Percentiles rank a stretch among this genome's conserved stretches.
Conservation (phyloP, 2,888 invertebrate species). For the Drosophila dives region DNA sequence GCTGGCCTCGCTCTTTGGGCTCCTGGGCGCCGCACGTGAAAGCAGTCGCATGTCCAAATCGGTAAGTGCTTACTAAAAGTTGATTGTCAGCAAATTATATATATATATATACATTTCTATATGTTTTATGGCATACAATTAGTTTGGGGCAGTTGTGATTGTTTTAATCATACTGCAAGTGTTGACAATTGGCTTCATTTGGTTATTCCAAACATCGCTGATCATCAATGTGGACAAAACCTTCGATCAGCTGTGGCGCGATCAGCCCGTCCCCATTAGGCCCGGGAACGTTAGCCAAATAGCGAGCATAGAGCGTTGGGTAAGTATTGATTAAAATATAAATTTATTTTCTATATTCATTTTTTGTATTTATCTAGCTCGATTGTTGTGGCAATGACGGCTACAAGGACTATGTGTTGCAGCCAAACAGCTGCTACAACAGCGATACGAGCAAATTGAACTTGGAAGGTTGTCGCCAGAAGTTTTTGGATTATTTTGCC, state of each 20-base stretch:
- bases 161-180: conserved; percentile 72
- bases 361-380: conserved; percentile 54
- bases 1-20: conserved; percentile 68
- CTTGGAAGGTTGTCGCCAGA: conserved; percentile 80
- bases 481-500: conserved; percentile 76
- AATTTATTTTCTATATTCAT: background rate
- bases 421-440: conserved; percentile 78
- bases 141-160: conserved; percentile 73
- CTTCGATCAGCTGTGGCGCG: conserved; percentile 79
- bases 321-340: conserved; percentile 27
- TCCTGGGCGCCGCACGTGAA: conserved; percentile 72
- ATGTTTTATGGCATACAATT: background rate
- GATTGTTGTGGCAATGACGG: conserved; percentile 80
- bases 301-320: conserved; percentile 79
- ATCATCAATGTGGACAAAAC: conserved; percentile 78
- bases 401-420: conserved; percentile 72
- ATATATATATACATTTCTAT: background rate
- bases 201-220: conserved; percentile 77
- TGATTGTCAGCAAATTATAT: too few relatives aligned
- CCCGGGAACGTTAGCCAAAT: conserved; percentile 80
- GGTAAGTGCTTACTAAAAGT: conserved; percentile 53
- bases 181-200: conserved; percentile 74
- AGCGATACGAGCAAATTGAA: conserved; percentile 70
- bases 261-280: conserved; percentile 77
- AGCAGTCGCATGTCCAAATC: conserved; percentile 73